Percentiles rank a stretch among this genome's conserved stretches.
These are phyloP conservation scores for Eulemur macaco DNA, from an alignment of 2,113 vertebrate species.

Conservation along the genomic window DNA sequence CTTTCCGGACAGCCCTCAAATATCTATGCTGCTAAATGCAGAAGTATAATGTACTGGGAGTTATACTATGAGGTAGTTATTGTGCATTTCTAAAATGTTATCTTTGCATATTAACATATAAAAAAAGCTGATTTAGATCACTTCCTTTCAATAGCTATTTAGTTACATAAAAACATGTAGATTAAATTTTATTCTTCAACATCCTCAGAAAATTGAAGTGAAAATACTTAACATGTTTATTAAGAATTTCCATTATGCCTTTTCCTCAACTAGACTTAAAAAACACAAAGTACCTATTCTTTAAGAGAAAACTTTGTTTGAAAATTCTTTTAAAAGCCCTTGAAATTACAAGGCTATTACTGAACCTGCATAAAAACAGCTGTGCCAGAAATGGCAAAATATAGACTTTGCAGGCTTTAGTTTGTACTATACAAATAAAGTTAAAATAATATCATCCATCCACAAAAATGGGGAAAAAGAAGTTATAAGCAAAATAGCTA, in stretches of 20 bases:
- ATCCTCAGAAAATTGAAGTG: slow-evolving; percentile 31
- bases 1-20: not conserved
- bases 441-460: not conserved
- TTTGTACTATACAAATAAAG: not conserved
- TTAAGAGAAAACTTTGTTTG: slow-evolving; percentile 44
- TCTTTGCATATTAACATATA: not conserved
- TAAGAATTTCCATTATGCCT: not conserved
- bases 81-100: slow-evolving; percentile 28
- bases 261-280: not conserved
- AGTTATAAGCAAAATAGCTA: slow-evolving; percentile 6
- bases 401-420: not conserved
- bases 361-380: not conserved
- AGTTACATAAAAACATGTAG: not conserved
- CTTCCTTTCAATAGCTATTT: not conserved
- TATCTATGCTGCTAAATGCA: slow-evolving; percentile 22
- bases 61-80: not conserved
- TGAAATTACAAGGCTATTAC: slow-evolving; percentile 23
- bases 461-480: not conserved
- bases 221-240: slow-evolving; percentile 28
- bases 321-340: slow-evolving; percentile 33
- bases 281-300: not conserved
- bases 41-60: not conserved
- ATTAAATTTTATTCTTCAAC: not conserved
- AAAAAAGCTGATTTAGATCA: slow-evolving; percentile 18
- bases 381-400: not conserved